Percentiles rank a stretch among this genome's conserved stretches.
phyloP scores from a whole-genome alignment of 2,797 vertebrate genomes.

The Sebastes steindachneri region DNA sequence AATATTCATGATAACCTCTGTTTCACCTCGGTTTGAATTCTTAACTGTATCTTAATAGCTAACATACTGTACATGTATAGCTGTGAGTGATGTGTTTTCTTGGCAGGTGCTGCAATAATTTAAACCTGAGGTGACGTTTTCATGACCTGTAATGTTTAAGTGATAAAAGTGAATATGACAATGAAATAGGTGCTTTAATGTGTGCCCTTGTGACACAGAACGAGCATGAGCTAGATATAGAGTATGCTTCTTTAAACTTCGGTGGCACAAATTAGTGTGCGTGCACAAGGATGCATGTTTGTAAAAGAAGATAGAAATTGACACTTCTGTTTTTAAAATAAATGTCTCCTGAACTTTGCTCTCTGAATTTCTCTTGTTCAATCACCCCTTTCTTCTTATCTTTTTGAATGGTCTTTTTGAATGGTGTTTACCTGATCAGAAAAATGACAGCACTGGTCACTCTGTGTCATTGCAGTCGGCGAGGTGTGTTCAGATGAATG shows the following conservation, averaged over 20 bases:
- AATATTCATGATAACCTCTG: conserved; percentile 42
- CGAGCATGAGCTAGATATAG: too few relatives aligned
- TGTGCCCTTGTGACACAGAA: not conserved
- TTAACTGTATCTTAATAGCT: conserved; percentile 5
- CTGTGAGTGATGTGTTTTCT: not conserved
- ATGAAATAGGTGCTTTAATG: not conserved
- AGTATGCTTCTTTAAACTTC: not conserved
- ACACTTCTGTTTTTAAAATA: not conserved
- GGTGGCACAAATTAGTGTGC: not conserved
- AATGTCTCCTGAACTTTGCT: not conserved
- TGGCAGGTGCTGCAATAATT: not conserved
- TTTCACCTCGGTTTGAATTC: conserved; percentile 15
- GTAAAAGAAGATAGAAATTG: not conserved
- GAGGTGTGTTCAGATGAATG: not conserved
- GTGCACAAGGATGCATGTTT: not conserved
- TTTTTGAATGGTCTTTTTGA: not conserved
- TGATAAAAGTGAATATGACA: not conserved
- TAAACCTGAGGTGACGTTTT: not conserved
- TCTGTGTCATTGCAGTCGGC: not conserved
- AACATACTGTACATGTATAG: not conserved
- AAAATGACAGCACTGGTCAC: not conserved
- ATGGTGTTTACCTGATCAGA: not conserved
- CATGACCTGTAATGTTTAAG: not conserved
- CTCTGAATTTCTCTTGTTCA: not conserved
- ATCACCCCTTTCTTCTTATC: not conserved